Base-by-base conservation (phyloP, 2,797 vertebrate genomes). In the Octomys mimax region DNA sequence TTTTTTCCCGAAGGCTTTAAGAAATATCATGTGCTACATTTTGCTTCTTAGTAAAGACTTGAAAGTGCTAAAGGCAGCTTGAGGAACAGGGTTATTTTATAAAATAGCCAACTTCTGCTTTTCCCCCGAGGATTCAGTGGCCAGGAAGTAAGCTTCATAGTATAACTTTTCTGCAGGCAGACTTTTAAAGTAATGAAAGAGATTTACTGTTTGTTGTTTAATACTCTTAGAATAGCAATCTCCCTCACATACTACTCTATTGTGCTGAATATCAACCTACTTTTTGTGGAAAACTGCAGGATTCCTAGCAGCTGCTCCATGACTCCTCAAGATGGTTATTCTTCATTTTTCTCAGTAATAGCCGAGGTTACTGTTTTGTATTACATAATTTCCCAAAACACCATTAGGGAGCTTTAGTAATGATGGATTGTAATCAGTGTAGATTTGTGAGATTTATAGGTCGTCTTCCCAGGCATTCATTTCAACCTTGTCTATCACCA, bases 41-140 rank as follows among this genome's bases (percentile, higher is more conserved):
- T 95, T 90, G 49, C 75, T 88, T 97, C 80, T 79, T 64, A 84
- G 61, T 92, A 73, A 96, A 93, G 83, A 68, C 39, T 61, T 66
- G 75, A 7, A 46, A 83, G 59, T 93, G 49, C 49, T 92, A 77
- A 89, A 79, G 68, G 36, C 22, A 95, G 54, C 59, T 91, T 77
- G 91, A 16, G 26, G 94, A 70, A 83, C 92, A 57, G 28, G 78
- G 16, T 86, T 66, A 57, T 70, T 12, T 36, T 94, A 31, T 66
- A 89, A 71, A 88, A 49, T 85, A 70, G 54, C 52, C 78, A 49
- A 79, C 33, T 82, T 94, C 89, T 92, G 36, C 28, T 24, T 36
- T 3, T 2, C 1, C 8, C 42, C 5, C n/a, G n/a, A 31, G 33
- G 4, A 66, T 82, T 95, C 62, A 70, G 31, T 28, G 92, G 31